Percentiles rank a stretch among this genome's conserved stretches.
Conservation (phyloP, 2,888 invertebrate species). For the Trypoxylon attenuatum region DNA sequence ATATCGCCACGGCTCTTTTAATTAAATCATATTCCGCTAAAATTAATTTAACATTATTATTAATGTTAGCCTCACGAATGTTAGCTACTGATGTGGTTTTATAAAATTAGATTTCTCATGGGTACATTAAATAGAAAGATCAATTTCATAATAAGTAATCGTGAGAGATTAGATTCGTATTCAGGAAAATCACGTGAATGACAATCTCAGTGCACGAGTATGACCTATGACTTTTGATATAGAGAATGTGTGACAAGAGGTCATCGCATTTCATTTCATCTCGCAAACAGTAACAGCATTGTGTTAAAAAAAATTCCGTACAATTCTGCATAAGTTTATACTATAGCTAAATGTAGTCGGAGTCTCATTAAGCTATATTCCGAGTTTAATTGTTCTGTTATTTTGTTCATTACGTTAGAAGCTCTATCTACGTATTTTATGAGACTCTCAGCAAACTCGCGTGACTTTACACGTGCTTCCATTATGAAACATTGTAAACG, state of each 20-base stretch:
- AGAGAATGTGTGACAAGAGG: conserved; percentile 1
- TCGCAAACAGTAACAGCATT: too few species aligned
- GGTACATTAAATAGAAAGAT: not conserved
- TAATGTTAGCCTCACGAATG: conserved; percentile 4
- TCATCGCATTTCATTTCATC: conserved; percentile 22
- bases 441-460: conserved; percentile 51
- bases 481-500: not conserved
- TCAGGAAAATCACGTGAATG: conserved; percentile 58
- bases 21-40: conserved; percentile 94
- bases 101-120: conserved; percentile 9
- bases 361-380: too few species aligned
- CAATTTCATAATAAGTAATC: not conserved
- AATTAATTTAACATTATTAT: not conserved
- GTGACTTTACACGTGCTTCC: conserved; percentile 57
- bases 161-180: not conserved
- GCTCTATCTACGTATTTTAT: too few species aligned
- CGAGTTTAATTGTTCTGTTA: too few species aligned
- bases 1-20: conserved; percentile 84
- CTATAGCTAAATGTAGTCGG: too few species aligned
- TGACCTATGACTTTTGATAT: conserved; percentile 60
- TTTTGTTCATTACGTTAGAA: too few species aligned
- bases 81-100: not conserved
- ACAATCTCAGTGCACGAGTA: conserved; percentile 50
- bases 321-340: too few species aligned
- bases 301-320: too few species aligned